These are phyloP conservation scores for Drosophila arizonae DNA, from an alignment of 1,140 invertebrate genomes.

Conservation along the genomic window DNA sequence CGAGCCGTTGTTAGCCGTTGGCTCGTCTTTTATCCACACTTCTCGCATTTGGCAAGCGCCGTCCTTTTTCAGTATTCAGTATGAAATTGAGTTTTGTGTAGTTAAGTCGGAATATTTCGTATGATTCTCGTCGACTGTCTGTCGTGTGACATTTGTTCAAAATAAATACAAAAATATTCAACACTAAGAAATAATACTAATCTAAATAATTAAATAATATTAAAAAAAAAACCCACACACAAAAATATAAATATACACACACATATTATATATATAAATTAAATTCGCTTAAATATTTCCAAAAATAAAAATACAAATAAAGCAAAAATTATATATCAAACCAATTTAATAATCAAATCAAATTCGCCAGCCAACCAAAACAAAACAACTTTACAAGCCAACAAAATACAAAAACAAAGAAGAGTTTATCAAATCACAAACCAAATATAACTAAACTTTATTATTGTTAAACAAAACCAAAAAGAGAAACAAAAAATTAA, in stretches of 20 bases:
- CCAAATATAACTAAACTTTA: constrained; percentile 52
- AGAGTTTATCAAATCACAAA: constrained; percentile 58
- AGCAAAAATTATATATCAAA: constrained; percentile 44
- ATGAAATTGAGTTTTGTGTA: constrained; percentile 83
- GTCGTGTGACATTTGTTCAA: constrained; percentile 81
- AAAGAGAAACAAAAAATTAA: constrained; percentile 43
- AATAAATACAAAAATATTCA: constrained; percentile 64
- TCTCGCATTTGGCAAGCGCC: constrained; percentile 68
- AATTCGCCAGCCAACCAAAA: constrained; percentile 65
- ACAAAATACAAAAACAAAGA: constrained; percentile 31
- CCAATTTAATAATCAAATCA: constrained; percentile 57
- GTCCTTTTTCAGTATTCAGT: constrained; percentile 83
- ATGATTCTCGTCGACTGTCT: constrained; percentile 80
- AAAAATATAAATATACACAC: constrained; percentile 38
- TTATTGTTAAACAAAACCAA: constrained; percentile 70
- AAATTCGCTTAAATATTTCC: constrained; percentile 45
- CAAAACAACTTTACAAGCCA: constrained; percentile 34
- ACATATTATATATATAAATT: constrained; percentile 34
- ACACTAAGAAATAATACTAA: constrained; percentile 44
- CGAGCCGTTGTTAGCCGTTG: constrained; percentile 32
- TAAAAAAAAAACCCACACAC: constrained; percentile 28
- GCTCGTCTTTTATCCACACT: constrained; percentile 58
- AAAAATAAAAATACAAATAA: background rate
- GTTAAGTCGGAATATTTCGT: constrained; percentile 83
- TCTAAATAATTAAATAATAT: background rate